phyloP scores from a whole-genome alignment of 2,797 vertebrate species.

The Sebastes oblongus region DNA sequence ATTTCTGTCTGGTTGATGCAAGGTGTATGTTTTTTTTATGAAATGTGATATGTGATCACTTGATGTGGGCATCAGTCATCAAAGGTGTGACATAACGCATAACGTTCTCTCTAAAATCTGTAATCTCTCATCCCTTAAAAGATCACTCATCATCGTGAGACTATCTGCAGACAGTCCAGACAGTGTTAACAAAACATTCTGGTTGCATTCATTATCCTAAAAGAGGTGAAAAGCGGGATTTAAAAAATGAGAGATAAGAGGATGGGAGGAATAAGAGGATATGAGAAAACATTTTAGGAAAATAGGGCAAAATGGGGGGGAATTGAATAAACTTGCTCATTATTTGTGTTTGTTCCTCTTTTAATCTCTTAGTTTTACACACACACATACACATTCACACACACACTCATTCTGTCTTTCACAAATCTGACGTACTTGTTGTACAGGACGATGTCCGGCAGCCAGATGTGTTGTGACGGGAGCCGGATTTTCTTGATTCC shows the following conservation, averaged over 20 bases:
- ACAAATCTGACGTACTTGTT: constrained; percentile 79
- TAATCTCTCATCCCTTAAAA: constrained; percentile 6
- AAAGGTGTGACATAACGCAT: neutral
- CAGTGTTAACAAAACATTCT: neutral
- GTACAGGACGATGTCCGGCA: constrained; percentile 87
- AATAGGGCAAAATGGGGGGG: neutral
- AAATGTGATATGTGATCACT: neutral
- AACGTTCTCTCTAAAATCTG: neutral
- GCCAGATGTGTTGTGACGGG: constrained; percentile 86
- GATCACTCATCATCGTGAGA: neutral
- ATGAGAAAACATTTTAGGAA: constrained; percentile 23
- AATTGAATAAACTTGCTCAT: constrained; percentile 7
- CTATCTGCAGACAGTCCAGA: neutral
- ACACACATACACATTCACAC: neutral
- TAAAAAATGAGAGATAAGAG: neutral
- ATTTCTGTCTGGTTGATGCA: neutral
- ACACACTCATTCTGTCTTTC: neutral
- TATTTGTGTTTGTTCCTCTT: constrained; percentile 1
- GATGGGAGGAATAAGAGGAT: constrained; percentile 24
- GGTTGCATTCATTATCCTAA: neutral
- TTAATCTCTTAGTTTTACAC: constrained; percentile 24
- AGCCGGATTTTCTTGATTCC: constrained; percentile 86
- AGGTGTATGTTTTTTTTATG: neutral
- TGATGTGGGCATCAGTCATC: neutral
- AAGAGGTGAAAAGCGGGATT: constrained; percentile 4